A percentile compares a stretch with the other conserved stretches of the same genome.
These are phyloP conservation scores for Empidonax alnorum DNA, from an alignment of 2,113 vertebrate species.

Conservation along the genomic window DNA sequence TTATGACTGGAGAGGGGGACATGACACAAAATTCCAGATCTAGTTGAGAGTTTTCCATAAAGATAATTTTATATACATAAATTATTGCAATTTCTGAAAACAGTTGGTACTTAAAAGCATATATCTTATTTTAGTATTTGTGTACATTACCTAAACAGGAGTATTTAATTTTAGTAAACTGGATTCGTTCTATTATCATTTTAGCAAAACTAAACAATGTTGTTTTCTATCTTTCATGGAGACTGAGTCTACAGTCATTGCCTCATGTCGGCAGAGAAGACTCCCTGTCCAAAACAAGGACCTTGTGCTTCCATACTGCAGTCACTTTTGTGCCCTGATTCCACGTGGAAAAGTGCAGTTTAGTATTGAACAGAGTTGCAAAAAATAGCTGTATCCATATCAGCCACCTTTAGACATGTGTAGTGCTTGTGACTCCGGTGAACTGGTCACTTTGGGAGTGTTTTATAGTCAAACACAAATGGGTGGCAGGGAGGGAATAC, in stretches of 20 bases:
- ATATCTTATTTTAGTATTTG: not conserved
- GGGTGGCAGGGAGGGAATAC: not conserved
- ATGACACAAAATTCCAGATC: not conserved
- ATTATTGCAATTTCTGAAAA: not conserved
- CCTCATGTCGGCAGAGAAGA: not conserved
- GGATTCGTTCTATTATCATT: not conserved
- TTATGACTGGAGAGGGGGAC: not conserved
- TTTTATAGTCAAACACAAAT: not conserved
- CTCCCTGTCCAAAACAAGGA: not conserved
- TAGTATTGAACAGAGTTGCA: not conserved
- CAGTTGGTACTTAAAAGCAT: not conserved
- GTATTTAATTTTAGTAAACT: not conserved
- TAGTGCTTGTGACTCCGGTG: not conserved
- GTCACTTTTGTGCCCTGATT: not conserved
- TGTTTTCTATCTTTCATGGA: not conserved
- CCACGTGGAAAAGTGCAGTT: not conserved
- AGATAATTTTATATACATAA: not conserved
- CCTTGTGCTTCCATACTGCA: accelerated
- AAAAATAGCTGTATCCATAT: not conserved
- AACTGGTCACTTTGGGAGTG: not conserved
- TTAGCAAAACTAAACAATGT: not conserved
- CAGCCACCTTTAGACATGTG: not conserved
- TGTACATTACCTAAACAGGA: not conserved
- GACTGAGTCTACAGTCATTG: not conserved
- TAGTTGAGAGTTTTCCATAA: not conserved